These are phyloP conservation scores for Acromyrmex charruanus DNA, from an alignment of 1,140 invertebrate genomes.

Conservation along the genomic window DNA sequence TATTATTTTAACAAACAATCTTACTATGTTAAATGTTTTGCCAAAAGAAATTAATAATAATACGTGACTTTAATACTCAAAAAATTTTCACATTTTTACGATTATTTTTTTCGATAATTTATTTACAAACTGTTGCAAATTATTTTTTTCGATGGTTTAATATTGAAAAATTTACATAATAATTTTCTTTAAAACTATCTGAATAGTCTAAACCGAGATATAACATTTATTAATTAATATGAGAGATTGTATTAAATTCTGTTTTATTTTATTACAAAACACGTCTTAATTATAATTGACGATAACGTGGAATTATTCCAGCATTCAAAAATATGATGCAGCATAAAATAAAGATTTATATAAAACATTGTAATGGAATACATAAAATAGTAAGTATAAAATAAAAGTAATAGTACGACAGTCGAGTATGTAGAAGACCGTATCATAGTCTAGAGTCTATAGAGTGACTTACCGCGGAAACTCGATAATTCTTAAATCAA, in stretches of 20 bases:
- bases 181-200: not conserved
- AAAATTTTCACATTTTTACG: not conserved
- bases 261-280: constrained; percentile 6
- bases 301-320: not conserved
- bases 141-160: not conserved
- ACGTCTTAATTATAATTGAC: not conserved
- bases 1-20: not conserved
- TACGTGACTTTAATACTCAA: not conserved
- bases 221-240: not conserved
- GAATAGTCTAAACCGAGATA: not conserved
- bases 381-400: not conserved
- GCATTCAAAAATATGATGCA: not conserved
- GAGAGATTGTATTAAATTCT: not conserved
- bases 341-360: not conserved
- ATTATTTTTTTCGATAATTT: not conserved
- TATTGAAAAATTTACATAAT: not conserved
- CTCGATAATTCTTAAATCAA: constrained; percentile 28
- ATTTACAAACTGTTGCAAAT: not conserved
- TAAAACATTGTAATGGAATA: not conserved
- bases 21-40: not conserved
- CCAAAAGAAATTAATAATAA: not conserved
- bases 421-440: not conserved
- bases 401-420: not conserved
- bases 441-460: not conserved
- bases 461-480: not conserved